A percentile compares a stretch with the other conserved stretches of the same genome.
Conservation (phyloP, 2,113 vertebrate genomes). For the rat (Rattus norvegicus) region GRCr8 NC_086028.1:66964501-66965000, state of each 20-base stretch:
- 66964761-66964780: constrained; percentile 15
- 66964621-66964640: constrained; percentile 28
- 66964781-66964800: neutral
- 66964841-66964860: neutral
- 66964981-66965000: neutral
- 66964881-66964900: neutral
- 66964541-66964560: constrained; percentile 58
- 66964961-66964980: neutral
- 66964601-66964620: neutral
- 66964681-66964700: neutral
- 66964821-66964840: neutral
- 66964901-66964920: neutral
- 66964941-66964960: neutral
- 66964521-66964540: neutral
- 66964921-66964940: neutral
- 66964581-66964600: constrained; percentile 16
- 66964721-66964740: too few species aligned
- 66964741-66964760: neutral
- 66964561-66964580: constrained; percentile 25
- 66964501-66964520: neutral
- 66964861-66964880: neutral
- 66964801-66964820: constrained; percentile 37
- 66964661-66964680: neutral
- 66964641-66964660: constrained; percentile 38
- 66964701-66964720: neutral